These are phyloP conservation scores for Garra rufa DNA, from an alignment of 2,113 vertebrate species.

Conservation along the genomic window DNA sequence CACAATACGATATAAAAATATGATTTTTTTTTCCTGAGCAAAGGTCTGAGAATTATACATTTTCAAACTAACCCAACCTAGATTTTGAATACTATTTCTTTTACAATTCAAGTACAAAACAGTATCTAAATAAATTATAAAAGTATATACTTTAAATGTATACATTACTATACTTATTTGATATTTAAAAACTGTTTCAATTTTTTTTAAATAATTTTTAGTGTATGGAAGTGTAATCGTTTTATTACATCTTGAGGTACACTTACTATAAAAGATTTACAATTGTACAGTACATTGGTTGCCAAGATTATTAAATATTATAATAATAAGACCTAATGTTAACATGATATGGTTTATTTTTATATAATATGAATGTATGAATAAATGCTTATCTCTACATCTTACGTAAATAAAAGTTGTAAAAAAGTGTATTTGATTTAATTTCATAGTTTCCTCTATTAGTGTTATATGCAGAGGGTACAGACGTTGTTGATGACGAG, in stretches of 20 bases:
- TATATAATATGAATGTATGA: not conserved
- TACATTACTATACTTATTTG: not conserved
- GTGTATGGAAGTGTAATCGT: not conserved
- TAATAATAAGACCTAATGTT: not conserved
- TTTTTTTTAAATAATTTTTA: not conserved
- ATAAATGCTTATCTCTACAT: not conserved
- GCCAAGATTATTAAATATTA: no score
- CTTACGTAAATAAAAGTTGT: no score
- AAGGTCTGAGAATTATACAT: not conserved
- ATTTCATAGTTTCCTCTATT: no score
- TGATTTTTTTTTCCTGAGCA: not conserved
- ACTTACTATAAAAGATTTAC: no score
- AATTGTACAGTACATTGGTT: no score
- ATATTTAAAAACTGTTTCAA: not conserved
- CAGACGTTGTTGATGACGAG: conserved; percentile 90
- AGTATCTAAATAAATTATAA: no score
- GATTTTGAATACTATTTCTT: not conserved
- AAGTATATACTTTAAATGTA: not conserved
- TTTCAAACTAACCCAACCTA: not conserved
- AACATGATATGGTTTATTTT: not conserved
- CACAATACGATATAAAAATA: not conserved
- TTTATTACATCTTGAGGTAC: no score
- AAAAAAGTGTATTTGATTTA: no score
- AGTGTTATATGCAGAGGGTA: not conserved
- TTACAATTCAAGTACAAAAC: not conserved